Percentiles rank a stretch among this genome's conserved stretches.
phyloP scores from a whole-genome alignment of 1,140 invertebrate species.

The Ctenoplectra terminalis region DNA sequence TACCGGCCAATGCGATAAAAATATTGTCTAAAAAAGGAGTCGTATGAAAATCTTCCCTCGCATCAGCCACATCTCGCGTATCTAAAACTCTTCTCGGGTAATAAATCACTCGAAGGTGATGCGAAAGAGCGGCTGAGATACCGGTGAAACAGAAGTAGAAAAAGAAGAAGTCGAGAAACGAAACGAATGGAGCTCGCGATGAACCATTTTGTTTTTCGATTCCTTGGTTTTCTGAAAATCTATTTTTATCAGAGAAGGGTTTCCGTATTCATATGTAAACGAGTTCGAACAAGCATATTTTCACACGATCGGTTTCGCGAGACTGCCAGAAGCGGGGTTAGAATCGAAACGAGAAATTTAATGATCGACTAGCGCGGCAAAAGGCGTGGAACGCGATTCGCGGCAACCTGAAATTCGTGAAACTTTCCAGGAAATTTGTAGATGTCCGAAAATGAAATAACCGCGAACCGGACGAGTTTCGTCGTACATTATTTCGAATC shows the following conservation, averaged over 20 bases:
- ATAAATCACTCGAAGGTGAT: not conserved
- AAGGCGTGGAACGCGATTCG: not conserved
- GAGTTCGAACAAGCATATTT: not conserved
- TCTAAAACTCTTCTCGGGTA: not conserved
- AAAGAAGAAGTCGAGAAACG: too few relatives aligned
- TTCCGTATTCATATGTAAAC: not conserved
- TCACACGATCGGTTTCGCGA: conserved; percentile 1
- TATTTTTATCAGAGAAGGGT: not conserved
- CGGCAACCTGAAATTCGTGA: not conserved
- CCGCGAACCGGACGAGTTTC: not conserved
- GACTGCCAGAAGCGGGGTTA: not conserved
- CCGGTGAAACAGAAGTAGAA: not conserved
- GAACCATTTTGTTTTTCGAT: not conserved
- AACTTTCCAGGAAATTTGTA: not conserved
- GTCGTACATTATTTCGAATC: conserved; percentile 13
- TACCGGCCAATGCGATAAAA: too few relatives aligned
- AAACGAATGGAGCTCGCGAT: not conserved
- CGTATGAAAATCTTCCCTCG: too few relatives aligned
- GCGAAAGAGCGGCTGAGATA: not conserved
- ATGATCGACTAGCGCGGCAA: not conserved
- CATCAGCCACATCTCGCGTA: too few relatives aligned
- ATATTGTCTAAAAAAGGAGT: too few relatives aligned
- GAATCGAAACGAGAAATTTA: not conserved
- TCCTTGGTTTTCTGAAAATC: not conserved
- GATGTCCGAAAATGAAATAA: not conserved